phyloP scores from a whole-genome alignment of 1,140 invertebrate genomes.

The Adelges cooleyi region DNA sequence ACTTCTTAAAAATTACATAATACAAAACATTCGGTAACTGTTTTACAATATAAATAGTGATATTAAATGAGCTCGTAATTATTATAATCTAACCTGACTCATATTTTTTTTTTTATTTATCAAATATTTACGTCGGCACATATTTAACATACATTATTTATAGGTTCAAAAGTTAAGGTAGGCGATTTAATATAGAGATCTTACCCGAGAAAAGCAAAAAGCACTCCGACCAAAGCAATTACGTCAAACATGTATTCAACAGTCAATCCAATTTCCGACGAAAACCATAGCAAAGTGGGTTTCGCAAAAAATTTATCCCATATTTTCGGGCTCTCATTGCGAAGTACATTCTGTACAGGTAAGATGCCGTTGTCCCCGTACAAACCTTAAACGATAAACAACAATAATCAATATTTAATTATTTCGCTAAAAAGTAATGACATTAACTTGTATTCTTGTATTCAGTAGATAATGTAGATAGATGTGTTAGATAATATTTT shows the following conservation, averaged over 20 bases:
- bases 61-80: no score
- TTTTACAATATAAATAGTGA: no score
- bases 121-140: no score
- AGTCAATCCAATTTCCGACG: constrained; percentile 54
- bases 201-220: constrained; percentile 55
- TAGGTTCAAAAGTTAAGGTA: neutral
- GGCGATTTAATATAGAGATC: constrained; percentile 4
- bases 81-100: no score
- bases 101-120: no score
- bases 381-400: constrained; percentile 45
- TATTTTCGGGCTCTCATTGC: constrained; percentile 32
- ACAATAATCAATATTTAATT: no score
- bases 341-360: constrained; percentile 52
- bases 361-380: constrained; percentile 70
- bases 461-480: no score
- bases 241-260: constrained; percentile 60
- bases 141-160: neutral
- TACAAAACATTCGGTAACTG: no score
- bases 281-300: constrained; percentile 58
- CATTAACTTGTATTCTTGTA: no score
- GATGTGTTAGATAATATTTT: no score
- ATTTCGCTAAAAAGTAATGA: no score
- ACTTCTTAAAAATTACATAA: no score
- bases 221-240: constrained; percentile 51
- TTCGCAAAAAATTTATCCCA: constrained; percentile 48